phyloP scores from a whole-genome alignment of 2,888 invertebrate genomes.

The Trichacis sp. region DNA sequence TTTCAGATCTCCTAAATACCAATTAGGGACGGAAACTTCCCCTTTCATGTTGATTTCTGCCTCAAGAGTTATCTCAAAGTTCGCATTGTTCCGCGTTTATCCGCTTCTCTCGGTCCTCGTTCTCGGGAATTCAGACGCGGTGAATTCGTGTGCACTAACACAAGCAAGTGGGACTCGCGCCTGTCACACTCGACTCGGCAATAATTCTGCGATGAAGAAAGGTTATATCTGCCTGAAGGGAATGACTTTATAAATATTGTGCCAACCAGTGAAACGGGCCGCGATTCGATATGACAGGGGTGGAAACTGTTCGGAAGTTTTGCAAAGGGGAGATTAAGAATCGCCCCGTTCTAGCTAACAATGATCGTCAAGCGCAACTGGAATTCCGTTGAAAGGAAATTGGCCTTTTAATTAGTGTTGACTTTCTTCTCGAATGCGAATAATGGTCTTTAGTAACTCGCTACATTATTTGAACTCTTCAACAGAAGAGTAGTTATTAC shows the following conservation, averaged over 20 bases:
- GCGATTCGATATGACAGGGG: constrained; percentile 40
- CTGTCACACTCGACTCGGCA: constrained; percentile 51
- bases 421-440: constrained; percentile 8
- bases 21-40: constrained; percentile 67
- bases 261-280: constrained; percentile 45
- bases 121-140: constrained; percentile 34
- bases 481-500: too few relatives aligned
- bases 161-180: constrained; percentile 42
- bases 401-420: constrained; percentile 41
- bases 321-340: constrained; percentile 41
- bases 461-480: neutral
- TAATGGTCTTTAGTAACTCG: constrained; percentile 15
- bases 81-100: constrained; percentile 62
- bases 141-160: constrained; percentile 31
- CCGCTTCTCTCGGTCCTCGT: constrained; percentile 38
- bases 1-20: constrained; percentile 68
- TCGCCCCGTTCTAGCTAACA: constrained; percentile 28
- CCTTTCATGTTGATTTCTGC: constrained; percentile 66
- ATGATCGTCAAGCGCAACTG: constrained; percentile 29
- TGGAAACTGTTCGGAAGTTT: constrained; percentile 31
- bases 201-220: constrained; percentile 54
- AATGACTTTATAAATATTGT: constrained; percentile 56
- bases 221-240: constrained; percentile 43
- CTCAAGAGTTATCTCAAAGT: constrained; percentile 64
- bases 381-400: constrained; percentile 27